These are phyloP conservation scores for Meloidogyne exigua DNA, from an alignment of 1,140 invertebrate genomes.

Conservation along the genomic window DNA sequence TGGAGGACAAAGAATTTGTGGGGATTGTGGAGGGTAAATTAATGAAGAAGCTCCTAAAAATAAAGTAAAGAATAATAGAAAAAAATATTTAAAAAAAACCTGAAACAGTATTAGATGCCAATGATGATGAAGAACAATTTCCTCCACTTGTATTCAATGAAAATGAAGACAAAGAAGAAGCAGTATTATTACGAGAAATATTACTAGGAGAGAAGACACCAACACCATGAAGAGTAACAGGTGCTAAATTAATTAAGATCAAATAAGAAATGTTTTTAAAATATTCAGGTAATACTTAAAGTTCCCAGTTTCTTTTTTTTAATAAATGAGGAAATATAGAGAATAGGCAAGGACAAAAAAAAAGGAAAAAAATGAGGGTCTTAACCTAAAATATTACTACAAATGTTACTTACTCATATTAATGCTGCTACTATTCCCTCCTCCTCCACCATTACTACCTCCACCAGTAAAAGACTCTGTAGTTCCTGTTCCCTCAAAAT, in stretches of 20 bases:
- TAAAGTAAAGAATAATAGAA: background rate
- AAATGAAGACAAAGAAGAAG: background rate
- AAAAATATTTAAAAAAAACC: background rate
- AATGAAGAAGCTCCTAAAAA: background rate
- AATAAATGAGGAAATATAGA: too few species aligned
- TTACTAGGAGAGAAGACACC: background rate
- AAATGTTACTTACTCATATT: background rate
- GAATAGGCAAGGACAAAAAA: too few species aligned
- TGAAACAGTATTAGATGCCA: background rate
- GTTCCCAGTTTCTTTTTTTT: too few species aligned
- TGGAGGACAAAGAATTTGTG: background rate
- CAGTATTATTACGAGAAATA: background rate
- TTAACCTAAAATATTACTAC: too few species aligned
- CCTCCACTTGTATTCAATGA: slow-evolving; percentile 1
- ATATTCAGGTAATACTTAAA: too few species aligned
- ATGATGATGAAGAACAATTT: background rate
- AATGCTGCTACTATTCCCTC: background rate
- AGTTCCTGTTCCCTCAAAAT: slow-evolving; percentile 3
- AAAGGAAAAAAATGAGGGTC: too few species aligned
- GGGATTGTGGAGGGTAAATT: background rate
- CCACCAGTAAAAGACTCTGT: slow-evolving; percentile 1
- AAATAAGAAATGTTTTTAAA: too few species aligned
- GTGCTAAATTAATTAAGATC: background rate
- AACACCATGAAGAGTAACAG: background rate
- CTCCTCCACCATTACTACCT: background rate